Conservation (phyloP, 2,797 vertebrate genomes). For the Neomorphus geoffroyi region DNA sequence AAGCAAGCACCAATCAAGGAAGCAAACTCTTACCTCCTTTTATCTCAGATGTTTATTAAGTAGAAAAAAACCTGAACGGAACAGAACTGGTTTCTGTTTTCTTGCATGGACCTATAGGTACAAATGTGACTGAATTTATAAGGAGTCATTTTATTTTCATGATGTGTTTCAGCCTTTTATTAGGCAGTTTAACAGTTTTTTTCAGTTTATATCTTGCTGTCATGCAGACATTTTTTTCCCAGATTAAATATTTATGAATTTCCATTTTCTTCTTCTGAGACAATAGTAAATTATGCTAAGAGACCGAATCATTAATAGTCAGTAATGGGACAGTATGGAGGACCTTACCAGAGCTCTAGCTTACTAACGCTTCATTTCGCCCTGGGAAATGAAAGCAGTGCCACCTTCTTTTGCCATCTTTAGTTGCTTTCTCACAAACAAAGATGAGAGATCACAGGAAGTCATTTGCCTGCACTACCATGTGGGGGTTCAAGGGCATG, state of each 20-base stretch:
- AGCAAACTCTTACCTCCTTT: neutral
- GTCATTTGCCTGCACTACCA: neutral
- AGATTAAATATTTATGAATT: neutral
- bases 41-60: neutral
- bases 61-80: neutral
- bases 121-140: neutral
- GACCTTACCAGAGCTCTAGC: neutral
- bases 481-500: neutral
- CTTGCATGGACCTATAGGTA: neutral
- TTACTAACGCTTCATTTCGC: neutral
- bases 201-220: neutral
- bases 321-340: neutral
- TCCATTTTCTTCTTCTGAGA: neutral
- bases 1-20: neutral
- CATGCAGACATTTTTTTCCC: neutral
- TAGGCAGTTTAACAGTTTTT: neutral
- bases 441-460: neutral
- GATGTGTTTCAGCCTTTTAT: neutral
- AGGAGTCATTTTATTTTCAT: neutral
- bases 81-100: neutral
- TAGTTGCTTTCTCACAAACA: neutral
- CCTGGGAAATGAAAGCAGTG: neutral
- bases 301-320: neutral
- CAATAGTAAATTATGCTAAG: neutral
- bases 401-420: rapidly evolving